Conservation (phyloP, 2,888 invertebrate species). For the Euclidia mi region DNA sequence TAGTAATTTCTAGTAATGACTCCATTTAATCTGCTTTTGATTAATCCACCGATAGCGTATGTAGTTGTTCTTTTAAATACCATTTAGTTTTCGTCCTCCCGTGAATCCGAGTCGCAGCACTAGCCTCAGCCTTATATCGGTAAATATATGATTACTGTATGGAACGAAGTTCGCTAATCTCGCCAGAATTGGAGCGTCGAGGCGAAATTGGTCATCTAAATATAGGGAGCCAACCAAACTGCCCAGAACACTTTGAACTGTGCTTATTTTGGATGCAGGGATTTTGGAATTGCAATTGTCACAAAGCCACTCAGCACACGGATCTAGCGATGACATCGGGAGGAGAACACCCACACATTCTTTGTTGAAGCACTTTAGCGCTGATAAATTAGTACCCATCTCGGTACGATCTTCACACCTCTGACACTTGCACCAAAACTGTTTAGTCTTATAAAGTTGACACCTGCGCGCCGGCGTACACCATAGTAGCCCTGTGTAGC, state of each 20-base stretch:
- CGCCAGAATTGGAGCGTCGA: constrained; percentile 75
- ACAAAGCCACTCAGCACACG: constrained; percentile 89
- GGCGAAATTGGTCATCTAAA: constrained; percentile 80
- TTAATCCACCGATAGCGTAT: constrained; percentile 24
- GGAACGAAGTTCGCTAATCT: constrained; percentile 77
- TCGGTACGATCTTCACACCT: constrained; percentile 92
- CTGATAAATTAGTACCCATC: constrained; percentile 89
- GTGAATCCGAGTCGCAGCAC: constrained; percentile 73
- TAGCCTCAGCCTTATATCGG: constrained; percentile 76
- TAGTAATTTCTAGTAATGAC: too few relatives aligned
- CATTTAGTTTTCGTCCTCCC: constrained; percentile 69
- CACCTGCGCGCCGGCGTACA: constrained; percentile 91
- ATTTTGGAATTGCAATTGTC: constrained; percentile 81
- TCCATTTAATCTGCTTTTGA: background rate
- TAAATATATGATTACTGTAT: constrained; percentile 78
- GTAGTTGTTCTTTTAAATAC: constrained; percentile 59
- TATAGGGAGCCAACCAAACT: constrained; percentile 87
- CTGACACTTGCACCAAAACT: constrained; percentile 91
- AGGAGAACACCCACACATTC: constrained; percentile 88
- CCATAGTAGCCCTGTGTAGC: constrained; percentile 92
- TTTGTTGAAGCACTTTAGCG: constrained; percentile 87
- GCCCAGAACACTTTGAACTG: constrained; percentile 85
- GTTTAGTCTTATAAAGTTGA: constrained; percentile 91
- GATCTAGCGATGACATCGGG: constrained; percentile 84
- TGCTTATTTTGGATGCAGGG: constrained; percentile 79